Evolutionary conservation across 2,113 vertebrate species (phyloP).

Genomic region (Burhinus oedicnemus): DNA sequence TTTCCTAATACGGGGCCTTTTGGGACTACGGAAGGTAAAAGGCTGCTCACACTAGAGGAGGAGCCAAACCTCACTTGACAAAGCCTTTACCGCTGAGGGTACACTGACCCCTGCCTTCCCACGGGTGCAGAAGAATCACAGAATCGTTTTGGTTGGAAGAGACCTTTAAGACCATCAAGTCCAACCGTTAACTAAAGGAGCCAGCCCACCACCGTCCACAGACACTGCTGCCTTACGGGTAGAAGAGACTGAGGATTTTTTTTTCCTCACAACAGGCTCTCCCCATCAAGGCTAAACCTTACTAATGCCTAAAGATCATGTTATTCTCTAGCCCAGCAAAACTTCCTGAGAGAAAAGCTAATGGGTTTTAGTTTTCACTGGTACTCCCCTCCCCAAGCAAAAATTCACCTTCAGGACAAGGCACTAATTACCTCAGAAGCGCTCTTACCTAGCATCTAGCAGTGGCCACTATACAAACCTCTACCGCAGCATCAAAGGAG

Average conservation of each 20-base stretch:
- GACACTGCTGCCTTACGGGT: neutral
- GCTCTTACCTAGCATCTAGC: neutral
- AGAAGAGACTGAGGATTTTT: neutral
- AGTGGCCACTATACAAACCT: constrained; percentile 3
- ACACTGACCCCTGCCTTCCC: neutral
- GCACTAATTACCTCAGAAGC: constrained; percentile 19
- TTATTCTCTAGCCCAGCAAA: constrained; percentile 4
- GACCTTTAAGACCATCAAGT: neutral
- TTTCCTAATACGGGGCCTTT: fast-evolving
- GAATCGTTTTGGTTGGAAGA: neutral
- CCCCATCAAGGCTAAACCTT: neutral
- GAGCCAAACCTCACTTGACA: neutral
- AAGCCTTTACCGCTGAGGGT: neutral
- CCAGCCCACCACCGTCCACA: neutral
- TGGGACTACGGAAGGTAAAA: neutral
- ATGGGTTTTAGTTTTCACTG: constrained; percentile 20
- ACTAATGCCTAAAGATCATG: neutral
- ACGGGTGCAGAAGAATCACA: neutral
- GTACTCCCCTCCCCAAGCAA: neutral
- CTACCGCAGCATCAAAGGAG: neutral
- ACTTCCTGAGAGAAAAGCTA: constrained; percentile 26
- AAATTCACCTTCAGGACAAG: constrained; percentile 37
- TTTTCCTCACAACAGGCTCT: neutral
- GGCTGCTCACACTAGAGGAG: neutral
- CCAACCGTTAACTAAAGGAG: neutral